Percentiles rank a stretch among this genome's conserved stretches.
phyloP scores from a whole-genome alignment of 2,797 vertebrate genomes.

The Holocentrus rufus region DNA sequence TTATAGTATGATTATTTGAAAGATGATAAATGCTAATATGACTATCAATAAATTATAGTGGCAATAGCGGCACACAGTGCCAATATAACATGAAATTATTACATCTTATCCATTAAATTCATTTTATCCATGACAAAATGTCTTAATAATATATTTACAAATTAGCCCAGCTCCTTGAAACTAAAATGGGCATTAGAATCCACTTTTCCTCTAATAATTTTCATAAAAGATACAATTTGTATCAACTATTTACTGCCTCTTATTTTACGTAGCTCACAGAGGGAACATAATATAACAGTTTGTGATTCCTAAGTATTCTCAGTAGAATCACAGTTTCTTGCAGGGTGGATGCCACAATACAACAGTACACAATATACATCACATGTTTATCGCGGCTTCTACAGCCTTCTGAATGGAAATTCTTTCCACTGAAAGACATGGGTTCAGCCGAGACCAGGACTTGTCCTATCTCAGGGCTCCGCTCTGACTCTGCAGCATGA shows the following conservation, averaged over 20 bases:
- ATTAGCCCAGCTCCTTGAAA: not conserved
- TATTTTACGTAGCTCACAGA: not conserved
- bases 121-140: not conserved
- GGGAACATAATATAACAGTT: slow-evolving; percentile 20
- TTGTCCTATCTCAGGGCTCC: slow-evolving; percentile 39
- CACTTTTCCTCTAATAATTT: not conserved
- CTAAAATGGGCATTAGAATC: slow-evolving; percentile 11
- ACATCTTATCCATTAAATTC: not conserved
- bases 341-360: slow-evolving; percentile 72
- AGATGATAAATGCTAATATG: too few relatives aligned
- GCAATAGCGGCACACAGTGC: slow-evolving; percentile 22
- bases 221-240: slow-evolving; percentile 73
- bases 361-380: slow-evolving; percentile 42
- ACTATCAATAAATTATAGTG: too few relatives aligned
- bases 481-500: slow-evolving; percentile 76
- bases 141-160: not conserved
- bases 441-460: not conserved
- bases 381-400: slow-evolving; percentile 27
- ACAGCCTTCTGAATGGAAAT: not conserved
- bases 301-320: not conserved
- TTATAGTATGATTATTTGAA: too few relatives aligned
- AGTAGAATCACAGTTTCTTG: slow-evolving; percentile 18
- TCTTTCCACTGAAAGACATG: slow-evolving; percentile 42
- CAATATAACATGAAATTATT: slow-evolving; percentile 53
- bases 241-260: slow-evolving; percentile 62